Conservation (phyloP, 2,888 invertebrate genomes). For the Reticulitermes lucifugus region DNA sequence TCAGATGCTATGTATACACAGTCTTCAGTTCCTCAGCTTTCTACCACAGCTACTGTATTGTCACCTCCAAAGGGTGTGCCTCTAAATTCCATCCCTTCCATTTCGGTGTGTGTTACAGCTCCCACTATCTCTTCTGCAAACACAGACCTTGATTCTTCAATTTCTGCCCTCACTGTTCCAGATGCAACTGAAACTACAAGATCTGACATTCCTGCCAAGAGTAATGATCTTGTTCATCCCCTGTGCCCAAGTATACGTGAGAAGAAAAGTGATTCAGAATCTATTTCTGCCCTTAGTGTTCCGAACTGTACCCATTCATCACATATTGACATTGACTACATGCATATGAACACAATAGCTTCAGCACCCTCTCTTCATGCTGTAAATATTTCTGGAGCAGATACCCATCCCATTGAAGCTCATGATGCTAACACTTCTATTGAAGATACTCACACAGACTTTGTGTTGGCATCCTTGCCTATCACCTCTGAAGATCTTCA, state of each 20-base stretch:
- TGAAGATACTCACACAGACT: not conserved
- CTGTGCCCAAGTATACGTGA: not conserved
- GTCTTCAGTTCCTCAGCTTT: not conserved
- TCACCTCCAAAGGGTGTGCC: not conserved
- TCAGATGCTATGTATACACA: not conserved
- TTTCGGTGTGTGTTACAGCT: too few species aligned
- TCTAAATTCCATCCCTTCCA: not conserved
- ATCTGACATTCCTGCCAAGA: not conserved
- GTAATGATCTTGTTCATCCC: not conserved
- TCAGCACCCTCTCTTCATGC: not conserved
- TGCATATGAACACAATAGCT: not conserved
- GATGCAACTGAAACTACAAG: not conserved
- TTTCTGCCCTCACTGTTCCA: not conserved
- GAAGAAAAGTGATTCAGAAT: not conserved
- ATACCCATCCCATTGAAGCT: not conserved
- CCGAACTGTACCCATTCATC: not conserved
- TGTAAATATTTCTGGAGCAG: not conserved
- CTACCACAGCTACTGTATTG: too few species aligned
- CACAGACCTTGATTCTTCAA: not conserved
- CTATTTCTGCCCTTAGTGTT: not conserved
- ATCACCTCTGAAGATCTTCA: not conserved
- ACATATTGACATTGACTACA: not conserved
- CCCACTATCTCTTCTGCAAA: not conserved
- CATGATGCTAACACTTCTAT: not conserved
- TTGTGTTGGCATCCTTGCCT: slow-evolving; percentile 1